Conservation (phyloP, 1,140 invertebrate species). For the Asobara japonica region DNA sequence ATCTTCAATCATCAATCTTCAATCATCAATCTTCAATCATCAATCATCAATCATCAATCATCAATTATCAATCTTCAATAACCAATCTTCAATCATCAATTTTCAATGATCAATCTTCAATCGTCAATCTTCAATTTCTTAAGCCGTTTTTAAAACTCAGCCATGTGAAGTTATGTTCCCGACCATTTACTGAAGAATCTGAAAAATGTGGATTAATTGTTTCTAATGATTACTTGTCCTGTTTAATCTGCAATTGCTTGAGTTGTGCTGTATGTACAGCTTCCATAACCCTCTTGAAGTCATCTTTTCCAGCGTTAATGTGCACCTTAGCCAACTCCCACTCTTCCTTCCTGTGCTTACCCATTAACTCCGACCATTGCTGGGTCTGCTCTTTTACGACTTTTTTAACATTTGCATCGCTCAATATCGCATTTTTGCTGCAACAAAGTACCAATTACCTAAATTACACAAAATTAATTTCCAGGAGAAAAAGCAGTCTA, state of each 20-base stretch:
- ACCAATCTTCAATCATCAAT: too few species aligned
- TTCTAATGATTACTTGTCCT: conserved; percentile 82
- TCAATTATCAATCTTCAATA: too few species aligned
- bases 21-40: too few species aligned
- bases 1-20: too few species aligned
- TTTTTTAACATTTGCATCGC: conserved; percentile 81
- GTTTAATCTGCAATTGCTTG: conserved; percentile 90
- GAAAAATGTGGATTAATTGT: too few species aligned
- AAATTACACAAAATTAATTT: not conserved
- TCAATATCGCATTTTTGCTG: conserved; percentile 81
- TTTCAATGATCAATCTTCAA: too few species aligned
- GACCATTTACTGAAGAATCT: too few species aligned
- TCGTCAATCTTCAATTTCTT: not conserved
- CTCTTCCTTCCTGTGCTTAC: conserved; percentile 90
- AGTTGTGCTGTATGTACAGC: conserved; percentile 88
- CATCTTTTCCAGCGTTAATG: conserved; percentile 84
- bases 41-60: too few species aligned
- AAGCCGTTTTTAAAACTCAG: too few species aligned
- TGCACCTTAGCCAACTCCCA: conserved; percentile 88
- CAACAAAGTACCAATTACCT: conserved; percentile 44
- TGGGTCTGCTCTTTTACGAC: conserved; percentile 88
- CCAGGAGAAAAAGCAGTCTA: too few species aligned
- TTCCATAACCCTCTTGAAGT: conserved; percentile 88
- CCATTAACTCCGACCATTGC: conserved; percentile 93
- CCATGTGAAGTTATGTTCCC: too few species aligned